Base-by-base conservation (phyloP, 1,140 invertebrate genomes). In the Papilio polytes region DNA sequence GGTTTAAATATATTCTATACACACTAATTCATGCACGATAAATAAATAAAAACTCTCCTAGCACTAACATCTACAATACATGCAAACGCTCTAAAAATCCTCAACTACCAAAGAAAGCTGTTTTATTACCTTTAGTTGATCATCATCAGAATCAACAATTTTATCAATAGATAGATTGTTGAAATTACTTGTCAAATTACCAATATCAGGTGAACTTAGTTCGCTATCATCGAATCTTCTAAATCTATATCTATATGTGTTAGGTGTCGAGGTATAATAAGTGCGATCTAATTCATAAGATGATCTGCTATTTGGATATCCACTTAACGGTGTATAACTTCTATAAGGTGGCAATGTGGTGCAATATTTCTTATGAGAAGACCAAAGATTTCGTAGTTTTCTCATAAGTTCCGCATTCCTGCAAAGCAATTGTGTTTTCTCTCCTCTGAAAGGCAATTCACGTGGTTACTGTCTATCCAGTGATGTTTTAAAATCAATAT, bases 381-480 rank as follows among this genome's bases (percentile, higher is more conserved):
- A 94, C 96, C 96, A 96, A 74, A 96, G 89, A 82, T 95, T 95
- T 86, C 94, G 93, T 22, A 96, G 92, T 86, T 95, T 96, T 89
- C 95, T 94, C 96, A 96, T 96, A 84, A 96, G 93, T 85, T 96
- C 95, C 84, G 92, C 90, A 84, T 96, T 96, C 88, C 95, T 96
- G 87, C 94, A 95, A 90, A 95, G 94, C 87, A 96, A 93, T 87
- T 95, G 94, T 90, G 91, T 88, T 88, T 94, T 96, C 86, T 96
- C 96, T 86, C 88, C 87, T 94, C 95, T 95, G 95, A 90, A 95
- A 95, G 84, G 84, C 84, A 93, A 88, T 86, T 59, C 22, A 63
- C 44, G 83, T 88, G 88, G 87, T 81, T 80, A 73, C 66, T 66
- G 74, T 76, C 66, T 70, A 83, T 41, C 7, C 36, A 8, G 36